Evolutionary conservation across 2,888 invertebrate genomes (phyloP).

Genomic region (Muschampia plurimacula): DNA sequence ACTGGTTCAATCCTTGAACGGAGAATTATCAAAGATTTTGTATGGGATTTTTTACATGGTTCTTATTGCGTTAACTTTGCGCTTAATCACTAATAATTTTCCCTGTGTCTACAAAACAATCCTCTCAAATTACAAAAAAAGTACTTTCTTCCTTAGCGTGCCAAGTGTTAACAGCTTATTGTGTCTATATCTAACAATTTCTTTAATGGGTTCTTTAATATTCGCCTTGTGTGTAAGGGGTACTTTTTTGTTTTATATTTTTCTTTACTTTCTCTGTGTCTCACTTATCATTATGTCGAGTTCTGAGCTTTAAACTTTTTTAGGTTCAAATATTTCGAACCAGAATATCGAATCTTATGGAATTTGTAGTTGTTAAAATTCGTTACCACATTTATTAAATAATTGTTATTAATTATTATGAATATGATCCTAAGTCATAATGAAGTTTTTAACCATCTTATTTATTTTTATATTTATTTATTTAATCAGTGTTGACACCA

Average conservation of each 20-base stretch:
- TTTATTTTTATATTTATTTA: no score
- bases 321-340: neutral
- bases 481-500: no score
- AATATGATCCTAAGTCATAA: no score
- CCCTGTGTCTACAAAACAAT: slow-evolving; percentile 19
- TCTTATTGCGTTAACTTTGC: neutral
- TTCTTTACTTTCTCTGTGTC: slow-evolving; percentile 1
- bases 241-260: neutral
- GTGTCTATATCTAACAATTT: slow-evolving; percentile 17
- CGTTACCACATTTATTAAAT: no score
- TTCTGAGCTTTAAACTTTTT: neutral
- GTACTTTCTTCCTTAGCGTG: slow-evolving; percentile 15
- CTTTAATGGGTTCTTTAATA: slow-evolving; percentile 27
- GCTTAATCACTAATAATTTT: neutral
- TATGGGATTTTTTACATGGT: neutral
- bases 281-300: neutral
- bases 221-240: neutral
- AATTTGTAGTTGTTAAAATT: no score
- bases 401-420: no score
- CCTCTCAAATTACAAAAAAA: slow-evolving; percentile 10
- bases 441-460: no score
- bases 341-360: neutral
- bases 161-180: slow-evolving; percentile 22
- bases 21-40: neutral
- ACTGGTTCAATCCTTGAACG: slow-evolving; percentile 1